These are phyloP conservation scores for Crossaster papposus DNA, from an alignment of 53 echinoderm and acorn worm species.

Conservation along the genomic window DNA sequence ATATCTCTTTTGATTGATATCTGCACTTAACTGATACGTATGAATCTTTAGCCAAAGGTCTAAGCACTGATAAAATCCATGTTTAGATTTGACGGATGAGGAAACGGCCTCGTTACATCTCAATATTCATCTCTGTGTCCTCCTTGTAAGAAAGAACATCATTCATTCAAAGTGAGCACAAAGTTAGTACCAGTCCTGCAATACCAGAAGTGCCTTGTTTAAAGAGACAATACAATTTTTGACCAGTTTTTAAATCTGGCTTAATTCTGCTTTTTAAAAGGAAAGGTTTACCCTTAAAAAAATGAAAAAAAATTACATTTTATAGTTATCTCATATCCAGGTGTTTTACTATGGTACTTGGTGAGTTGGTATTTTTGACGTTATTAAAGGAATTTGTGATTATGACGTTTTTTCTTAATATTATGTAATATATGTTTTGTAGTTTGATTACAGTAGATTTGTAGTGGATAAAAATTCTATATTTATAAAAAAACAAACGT, in stretches of 20 bases:
- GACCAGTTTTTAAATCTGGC: background rate
- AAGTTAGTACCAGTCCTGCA: background rate
- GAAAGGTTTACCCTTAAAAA: background rate
- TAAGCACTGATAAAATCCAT: background rate
- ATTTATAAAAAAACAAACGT: conserved; percentile 31
- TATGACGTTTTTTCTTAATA: conserved; percentile 18
- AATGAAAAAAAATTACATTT: conserved; percentile 13
- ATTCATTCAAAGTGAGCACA: background rate
- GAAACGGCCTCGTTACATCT: conserved; percentile 6
- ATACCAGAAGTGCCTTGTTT: conserved; percentile 36
- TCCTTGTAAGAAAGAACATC: background rate
- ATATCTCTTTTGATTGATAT: conserved; percentile 3
- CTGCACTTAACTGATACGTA: conserved; percentile 10
- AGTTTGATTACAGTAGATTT: conserved; percentile 47
- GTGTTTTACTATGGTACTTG: conserved; percentile 36
- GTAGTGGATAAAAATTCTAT: conserved; percentile 40
- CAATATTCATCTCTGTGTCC: background rate
- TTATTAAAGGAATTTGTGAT: conserved; percentile 15
- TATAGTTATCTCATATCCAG: background rate
- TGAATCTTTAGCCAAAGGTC: background rate
- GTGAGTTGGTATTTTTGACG: conserved; percentile 37
- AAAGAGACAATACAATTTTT: conserved; percentile 13
- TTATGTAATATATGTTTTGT: conserved; percentile 46
- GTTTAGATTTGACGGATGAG: background rate
- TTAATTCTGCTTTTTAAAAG: background rate